These are phyloP conservation scores for Marronus borbonicus DNA, from an alignment of 2,888 invertebrate genomes.

Conservation along the genomic window DNA sequence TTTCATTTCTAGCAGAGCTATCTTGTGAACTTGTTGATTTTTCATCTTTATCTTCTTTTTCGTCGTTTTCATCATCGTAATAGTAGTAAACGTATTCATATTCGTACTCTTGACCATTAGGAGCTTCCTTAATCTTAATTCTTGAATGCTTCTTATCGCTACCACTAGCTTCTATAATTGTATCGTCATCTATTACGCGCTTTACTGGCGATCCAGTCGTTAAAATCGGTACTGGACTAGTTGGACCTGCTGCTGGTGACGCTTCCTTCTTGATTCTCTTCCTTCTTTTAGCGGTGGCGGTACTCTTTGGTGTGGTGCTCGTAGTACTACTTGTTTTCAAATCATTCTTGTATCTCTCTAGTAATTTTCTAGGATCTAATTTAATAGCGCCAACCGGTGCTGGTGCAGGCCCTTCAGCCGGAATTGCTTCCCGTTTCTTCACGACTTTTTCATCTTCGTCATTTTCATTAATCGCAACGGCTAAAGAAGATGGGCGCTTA, in stretches of 20 bases:
- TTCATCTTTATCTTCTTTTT: conserved; percentile 66
- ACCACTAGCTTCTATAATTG: conserved; percentile 74
- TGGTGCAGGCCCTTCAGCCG: conserved; percentile 63
- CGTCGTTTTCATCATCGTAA: conserved; percentile 84
- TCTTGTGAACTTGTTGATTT: conserved; percentile 74
- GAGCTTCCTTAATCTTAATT: conserved; percentile 89
- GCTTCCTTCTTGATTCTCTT: conserved; percentile 63
- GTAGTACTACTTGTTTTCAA: conserved; percentile 60
- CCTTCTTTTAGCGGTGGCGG: conserved; percentile 66
- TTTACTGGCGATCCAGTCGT: conserved; percentile 70
- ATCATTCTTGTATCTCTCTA: conserved; percentile 66
- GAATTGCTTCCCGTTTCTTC: conserved; percentile 62
- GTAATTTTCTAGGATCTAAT: conserved; percentile 64
- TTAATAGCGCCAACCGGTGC: conserved; percentile 69
- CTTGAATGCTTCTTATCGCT: conserved; percentile 81
- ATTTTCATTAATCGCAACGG: conserved; percentile 66
- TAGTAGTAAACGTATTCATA: conserved; percentile 95
- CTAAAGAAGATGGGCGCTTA: conserved; percentile 76
- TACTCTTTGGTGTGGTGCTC: conserved; percentile 61
- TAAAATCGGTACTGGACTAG: conserved; percentile 74
- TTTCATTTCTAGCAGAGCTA: conserved; percentile 74
- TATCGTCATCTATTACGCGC: conserved; percentile 61
- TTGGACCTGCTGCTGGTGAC: conserved; percentile 62
- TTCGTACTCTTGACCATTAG: conserved; percentile 92
- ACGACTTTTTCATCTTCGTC: conserved; percentile 61